Conservation (phyloP, 30 jellyfish, hydroid and myxozoan genomes). For the Mastigias papua region DNA sequence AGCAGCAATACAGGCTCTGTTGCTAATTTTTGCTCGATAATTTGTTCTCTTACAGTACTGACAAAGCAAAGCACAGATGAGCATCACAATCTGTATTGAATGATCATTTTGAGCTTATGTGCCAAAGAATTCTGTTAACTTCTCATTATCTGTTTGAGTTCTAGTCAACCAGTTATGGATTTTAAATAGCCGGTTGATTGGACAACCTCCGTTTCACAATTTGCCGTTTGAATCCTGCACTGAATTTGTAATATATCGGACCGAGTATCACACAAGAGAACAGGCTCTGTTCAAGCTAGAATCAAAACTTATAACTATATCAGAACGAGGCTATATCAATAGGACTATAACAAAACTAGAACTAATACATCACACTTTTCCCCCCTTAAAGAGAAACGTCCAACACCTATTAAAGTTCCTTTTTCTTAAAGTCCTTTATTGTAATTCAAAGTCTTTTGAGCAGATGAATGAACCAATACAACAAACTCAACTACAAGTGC, state of each 20-base stretch:
- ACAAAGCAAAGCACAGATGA: too few species aligned
- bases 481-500: slow-evolving; percentile 59
- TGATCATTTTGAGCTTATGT: too few species aligned
- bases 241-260: slow-evolving; percentile 17
- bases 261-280: not conserved
- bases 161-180: too few species aligned
- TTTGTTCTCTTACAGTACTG: too few species aligned
- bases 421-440: slow-evolving; percentile 31
- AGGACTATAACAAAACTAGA: slow-evolving; percentile 28
- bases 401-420: not conserved
- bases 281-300: not conserved
- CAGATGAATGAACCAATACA: slow-evolving; percentile 14
- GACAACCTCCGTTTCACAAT: too few species aligned
- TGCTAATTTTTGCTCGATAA: too few species aligned
- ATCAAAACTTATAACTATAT: not conserved
- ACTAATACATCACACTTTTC: slow-evolving; percentile 46
- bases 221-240: too few species aligned
- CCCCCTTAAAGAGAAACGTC: slow-evolving; percentile 52
- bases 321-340: slow-evolving; percentile 34
- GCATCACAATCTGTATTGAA: too few species aligned
- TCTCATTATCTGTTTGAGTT: too few species aligned
- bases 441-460: slow-evolving; percentile 18
- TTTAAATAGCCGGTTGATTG: too few species aligned
- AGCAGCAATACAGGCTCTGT: too few species aligned
- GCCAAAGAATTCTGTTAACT: too few species aligned